phyloP scores from a whole-genome alignment of 2,113 vertebrate genomes.

The Maylandia zebra region DNA sequence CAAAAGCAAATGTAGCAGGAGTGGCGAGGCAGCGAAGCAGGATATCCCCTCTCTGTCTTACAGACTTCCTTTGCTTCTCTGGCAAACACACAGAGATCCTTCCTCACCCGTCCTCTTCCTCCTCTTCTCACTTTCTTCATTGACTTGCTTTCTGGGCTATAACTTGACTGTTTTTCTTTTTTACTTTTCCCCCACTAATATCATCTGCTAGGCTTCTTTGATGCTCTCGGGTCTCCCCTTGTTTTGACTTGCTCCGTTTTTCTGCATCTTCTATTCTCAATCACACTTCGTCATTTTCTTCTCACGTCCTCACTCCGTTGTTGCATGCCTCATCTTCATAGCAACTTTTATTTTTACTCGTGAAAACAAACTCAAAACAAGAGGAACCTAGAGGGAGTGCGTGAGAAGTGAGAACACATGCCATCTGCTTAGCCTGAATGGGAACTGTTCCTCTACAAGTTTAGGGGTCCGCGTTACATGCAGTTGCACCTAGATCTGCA shows the following conservation, averaged over 20 bases:
- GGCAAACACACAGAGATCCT: constrained; percentile 33
- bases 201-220: background rate
- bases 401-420: constrained; percentile 30
- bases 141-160: background rate
- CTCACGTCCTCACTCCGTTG: background rate
- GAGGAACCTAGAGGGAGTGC: background rate
- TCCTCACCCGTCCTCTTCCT: constrained; percentile 21
- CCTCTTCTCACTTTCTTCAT: constrained; percentile 22
- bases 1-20: constrained; percentile 16
- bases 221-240: background rate
- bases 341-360: background rate
- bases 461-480: background rate
- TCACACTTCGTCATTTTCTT: background rate
- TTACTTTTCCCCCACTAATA: background rate
- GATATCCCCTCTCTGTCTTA: constrained; percentile 67
- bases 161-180: background rate
- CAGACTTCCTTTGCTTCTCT: constrained; percentile 58
- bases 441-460: background rate
- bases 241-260: background rate
- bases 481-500: background rate
- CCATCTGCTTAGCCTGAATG: constrained; percentile 33
- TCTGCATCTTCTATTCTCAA: background rate
- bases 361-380: constrained; percentile 5
- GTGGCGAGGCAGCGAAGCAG: constrained; percentile 34
- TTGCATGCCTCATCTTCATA: background rate